These are phyloP conservation scores for Polyommatus iphigenia DNA, from an alignment of 2,888 invertebrate genomes.

Conservation along the genomic window DNA sequence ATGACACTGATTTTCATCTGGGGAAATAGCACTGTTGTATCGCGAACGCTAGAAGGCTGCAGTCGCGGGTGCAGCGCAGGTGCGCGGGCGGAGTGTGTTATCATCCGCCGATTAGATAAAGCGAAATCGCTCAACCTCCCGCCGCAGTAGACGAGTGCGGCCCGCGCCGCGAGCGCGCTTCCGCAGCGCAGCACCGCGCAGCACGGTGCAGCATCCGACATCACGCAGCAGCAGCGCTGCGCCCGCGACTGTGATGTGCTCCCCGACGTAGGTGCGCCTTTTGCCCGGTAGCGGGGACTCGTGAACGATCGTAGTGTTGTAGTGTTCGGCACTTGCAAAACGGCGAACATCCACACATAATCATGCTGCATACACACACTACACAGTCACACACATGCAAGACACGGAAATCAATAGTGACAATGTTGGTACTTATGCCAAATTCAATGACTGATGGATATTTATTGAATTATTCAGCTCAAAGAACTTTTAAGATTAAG, in stretches of 20 bases:
- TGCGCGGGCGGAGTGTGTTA: slow-evolving; percentile 48
- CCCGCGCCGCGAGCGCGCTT: slow-evolving; percentile 43
- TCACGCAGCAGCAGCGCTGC: background rate
- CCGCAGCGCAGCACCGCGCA: slow-evolving; percentile 37
- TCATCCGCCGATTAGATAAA: slow-evolving; percentile 71
- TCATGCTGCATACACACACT: background rate
- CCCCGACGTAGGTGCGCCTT: background rate
- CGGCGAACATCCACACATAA: background rate
- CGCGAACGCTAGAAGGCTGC: background rate
- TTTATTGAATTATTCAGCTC: background rate
- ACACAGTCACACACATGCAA: background rate
- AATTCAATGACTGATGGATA: too few relatives aligned
- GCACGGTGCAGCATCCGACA: slow-evolving; percentile 32
- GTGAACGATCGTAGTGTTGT: slow-evolving; percentile 2
- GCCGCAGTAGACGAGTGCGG: slow-evolving; percentile 56
- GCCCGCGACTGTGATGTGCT: slow-evolving; percentile 34
- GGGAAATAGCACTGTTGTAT: background rate
- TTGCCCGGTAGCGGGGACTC: background rate
- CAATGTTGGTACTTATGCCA: too few relatives aligned
- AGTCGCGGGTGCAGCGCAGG: slow-evolving; percentile 35
- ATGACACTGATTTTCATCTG: background rate
- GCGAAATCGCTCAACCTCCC: slow-evolving; percentile 54
- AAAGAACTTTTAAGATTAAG: background rate
- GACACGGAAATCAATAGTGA: background rate
- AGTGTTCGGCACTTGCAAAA: background rate